phyloP scores from a whole-genome alignment of 2,797 vertebrate genomes.

The Bradypus variegatus region DNA sequence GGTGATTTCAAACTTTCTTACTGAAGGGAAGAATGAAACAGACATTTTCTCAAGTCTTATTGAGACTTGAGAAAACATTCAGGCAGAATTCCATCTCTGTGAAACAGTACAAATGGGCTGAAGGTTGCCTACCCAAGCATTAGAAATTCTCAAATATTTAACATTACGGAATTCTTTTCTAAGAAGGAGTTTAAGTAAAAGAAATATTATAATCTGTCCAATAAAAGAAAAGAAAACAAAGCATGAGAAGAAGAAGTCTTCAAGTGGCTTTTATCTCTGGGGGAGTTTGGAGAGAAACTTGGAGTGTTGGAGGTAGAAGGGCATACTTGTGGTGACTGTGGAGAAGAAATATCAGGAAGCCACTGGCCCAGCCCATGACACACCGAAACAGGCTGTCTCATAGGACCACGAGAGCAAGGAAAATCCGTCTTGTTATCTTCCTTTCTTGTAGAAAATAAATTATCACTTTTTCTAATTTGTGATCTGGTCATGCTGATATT shows the following conservation, averaged over 20 bases:
- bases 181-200: background rate
- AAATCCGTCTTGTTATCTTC: background rate
- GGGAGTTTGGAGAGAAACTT: background rate
- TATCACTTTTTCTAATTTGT: background rate
- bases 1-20: background rate
- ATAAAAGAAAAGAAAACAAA: constrained; percentile 18
- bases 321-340: background rate
- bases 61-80: background rate
- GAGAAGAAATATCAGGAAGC: background rate
- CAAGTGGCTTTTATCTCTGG: background rate
- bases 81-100: background rate
- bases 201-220: background rate
- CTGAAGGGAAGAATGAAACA: background rate
- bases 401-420: background rate
- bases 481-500: background rate
- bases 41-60: background rate
- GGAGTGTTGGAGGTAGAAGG: background rate
- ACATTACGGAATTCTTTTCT: too few species aligned
- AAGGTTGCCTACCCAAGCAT: background rate
- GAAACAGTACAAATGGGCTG: constrained; percentile 22
- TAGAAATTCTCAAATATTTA: background rate
- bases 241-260: constrained; percentile 17
- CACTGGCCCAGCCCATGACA: background rate
- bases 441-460: background rate
- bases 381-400: background rate